Percentiles rank a stretch among this genome's conserved stretches.
Evolutionary conservation across 2,797 vertebrate genomes (phyloP).

Genomic region (Poecilia picta): DNA sequence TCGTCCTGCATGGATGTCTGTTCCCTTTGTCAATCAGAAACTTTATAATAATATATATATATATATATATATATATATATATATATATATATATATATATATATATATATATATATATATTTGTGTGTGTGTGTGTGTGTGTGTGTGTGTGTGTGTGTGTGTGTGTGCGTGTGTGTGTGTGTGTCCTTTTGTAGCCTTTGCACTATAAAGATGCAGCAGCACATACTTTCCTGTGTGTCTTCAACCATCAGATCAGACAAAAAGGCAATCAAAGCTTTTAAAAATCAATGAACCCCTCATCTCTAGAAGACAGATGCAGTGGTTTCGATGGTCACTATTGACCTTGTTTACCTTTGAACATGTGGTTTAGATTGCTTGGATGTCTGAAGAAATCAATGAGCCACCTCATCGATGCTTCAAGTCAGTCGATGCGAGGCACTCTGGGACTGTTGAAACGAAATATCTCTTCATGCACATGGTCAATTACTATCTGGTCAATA

Average conservation of each 20-base stretch:
- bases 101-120: too few species aligned
- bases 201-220: not conserved
- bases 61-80: not conserved
- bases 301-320: slow-evolving; percentile 10
- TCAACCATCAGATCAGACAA: slow-evolving; percentile 18
- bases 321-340: slow-evolving; percentile 1
- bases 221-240: not conserved
- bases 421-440: slow-evolving; percentile 58
- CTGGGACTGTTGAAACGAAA: slow-evolving; percentile 38
- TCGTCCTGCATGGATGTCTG: not conserved
- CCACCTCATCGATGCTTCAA: slow-evolving; percentile 36
- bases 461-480: slow-evolving; percentile 37
- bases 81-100: too few species aligned
- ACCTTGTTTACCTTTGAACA: slow-evolving; percentile 39
- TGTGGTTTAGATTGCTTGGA: slow-evolving; percentile 22
- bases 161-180: too few species aligned
- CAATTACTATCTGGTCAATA: slow-evolving; percentile 56
- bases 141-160: too few species aligned
- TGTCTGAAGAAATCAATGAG: slow-evolving; percentile 39
- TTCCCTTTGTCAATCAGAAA: not conserved
- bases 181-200: not conserved
- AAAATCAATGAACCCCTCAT: slow-evolving; percentile 14
- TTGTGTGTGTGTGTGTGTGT: too few species aligned
- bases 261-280: slow-evolving; percentile 26
- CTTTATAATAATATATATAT: too few species aligned